Evolutionary conservation across 1,140 invertebrate genomes (phyloP), one percentile per base, ranked within the genome.

Genomic region (Drosophila triauraria): DNA sequence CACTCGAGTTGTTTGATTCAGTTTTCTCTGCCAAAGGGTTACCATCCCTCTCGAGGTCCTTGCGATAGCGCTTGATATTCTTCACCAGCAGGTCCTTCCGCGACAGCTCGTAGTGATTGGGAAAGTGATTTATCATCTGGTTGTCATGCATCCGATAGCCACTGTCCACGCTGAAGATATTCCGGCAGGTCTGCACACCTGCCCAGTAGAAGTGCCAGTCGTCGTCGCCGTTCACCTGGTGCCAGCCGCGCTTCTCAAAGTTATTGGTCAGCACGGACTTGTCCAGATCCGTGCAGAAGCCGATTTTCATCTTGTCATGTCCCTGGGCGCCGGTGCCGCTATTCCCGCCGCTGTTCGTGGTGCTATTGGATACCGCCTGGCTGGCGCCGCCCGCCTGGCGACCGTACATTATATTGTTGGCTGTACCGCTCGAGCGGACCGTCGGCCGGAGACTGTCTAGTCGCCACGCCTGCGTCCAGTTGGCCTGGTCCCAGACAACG

Each of bases 121-220:
- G 97, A 93, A 98, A 98, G 92, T 98, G 97, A 94, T 98, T 98
- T 35, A 98, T 98, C 57, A 97, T 94, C 92, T 98, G 98, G 93
- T 98, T 97, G 93, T 98, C 98, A 75, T 96, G 95, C 95, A 98
- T 96, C 50, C 98, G 94, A 92, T 98, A 98, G 15, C 97, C 97
- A 91, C 96, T 97, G 87, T 99, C 98, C 1, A 98, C 96, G 91
- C 97, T 98, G 88, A 99, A 99, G 53, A 99, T 95, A 90, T 96
- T 97, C 58, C 98, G 94, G 72, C 98, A 98, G 7, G 96, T 98
- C 83, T 97, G 96, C 8, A 98, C 98, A 10, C 96, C 97, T 2
- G 98, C 97, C 98, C 98, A 99, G 93, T 99, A 99, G 93, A 99
- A 98, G 93, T 99, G 98, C 98, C 98, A 99, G 82, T 99, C 97